These are phyloP conservation scores for Umimayanthus kanabou DNA, from an alignment of 92 coral and sea anemone genomes.

Conservation along the genomic window DNA sequence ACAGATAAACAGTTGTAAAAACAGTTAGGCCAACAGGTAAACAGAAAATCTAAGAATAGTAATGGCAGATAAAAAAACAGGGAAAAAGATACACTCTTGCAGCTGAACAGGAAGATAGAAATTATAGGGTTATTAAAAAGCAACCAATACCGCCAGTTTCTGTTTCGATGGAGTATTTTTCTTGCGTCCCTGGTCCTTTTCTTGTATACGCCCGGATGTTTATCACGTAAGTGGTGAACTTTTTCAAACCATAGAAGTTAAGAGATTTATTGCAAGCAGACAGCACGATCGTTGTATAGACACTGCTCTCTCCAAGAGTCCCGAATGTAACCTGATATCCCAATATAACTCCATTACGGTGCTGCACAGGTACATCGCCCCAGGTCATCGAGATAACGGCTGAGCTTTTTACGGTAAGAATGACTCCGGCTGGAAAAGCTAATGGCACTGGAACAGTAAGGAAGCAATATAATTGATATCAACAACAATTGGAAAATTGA, in stretches of 20 bases:
- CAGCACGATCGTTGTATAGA: neutral
- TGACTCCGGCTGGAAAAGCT: slow-evolving; percentile 16
- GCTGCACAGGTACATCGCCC: neutral
- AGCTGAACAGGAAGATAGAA: neutral
- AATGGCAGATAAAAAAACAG: neutral
- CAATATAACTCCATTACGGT: slow-evolving; percentile 13
- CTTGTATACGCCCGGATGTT: slow-evolving; percentile 29
- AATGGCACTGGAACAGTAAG: neutral
- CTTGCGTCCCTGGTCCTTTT: slow-evolving; percentile 18
- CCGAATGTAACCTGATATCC: slow-evolving; percentile 8
- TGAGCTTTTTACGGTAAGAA: neutral
- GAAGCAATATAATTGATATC: neutral
- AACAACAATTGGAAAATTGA: neutral
- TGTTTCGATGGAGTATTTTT: slow-evolving; percentile 3
- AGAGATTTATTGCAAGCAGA: neutral
- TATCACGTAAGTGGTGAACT: slow-evolving; percentile 36
- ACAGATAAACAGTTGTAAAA: neutral
- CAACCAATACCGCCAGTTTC: slow-evolving; percentile 24
- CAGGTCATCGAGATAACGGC: slow-evolving; percentile 12
- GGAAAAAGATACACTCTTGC: neutral
- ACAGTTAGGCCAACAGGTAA: neutral
- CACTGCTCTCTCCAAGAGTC: slow-evolving; percentile 1
- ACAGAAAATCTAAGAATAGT: neutral
- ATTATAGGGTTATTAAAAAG: neutral
- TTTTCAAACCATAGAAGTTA: slow-evolving; percentile 18